Percentiles rank a stretch among this genome's conserved stretches.
These are phyloP conservation scores for Lepidochrysops patricia DNA, from an alignment of 2,888 invertebrate species.

Conservation along the genomic window DNA sequence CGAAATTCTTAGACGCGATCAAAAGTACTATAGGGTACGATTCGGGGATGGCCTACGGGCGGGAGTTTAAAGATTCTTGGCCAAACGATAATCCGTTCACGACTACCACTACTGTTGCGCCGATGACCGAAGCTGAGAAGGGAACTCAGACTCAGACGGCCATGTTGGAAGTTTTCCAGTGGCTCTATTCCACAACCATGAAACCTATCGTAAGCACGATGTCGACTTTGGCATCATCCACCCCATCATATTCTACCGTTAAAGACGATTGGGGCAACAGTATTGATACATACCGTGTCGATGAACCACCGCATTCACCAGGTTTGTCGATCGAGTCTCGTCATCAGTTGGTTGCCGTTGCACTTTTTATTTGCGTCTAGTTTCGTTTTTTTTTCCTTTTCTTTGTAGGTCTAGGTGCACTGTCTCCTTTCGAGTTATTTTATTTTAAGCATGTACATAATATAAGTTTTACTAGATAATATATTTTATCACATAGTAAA, in stretches of 20 bases:
- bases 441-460: constrained; percentile 18
- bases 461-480: constrained; percentile 15
- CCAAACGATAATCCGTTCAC: constrained; percentile 70
- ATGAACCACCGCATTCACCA: constrained; percentile 70
- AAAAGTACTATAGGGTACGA: constrained; percentile 67
- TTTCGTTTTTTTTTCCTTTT: constrained; percentile 33
- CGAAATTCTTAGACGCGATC: constrained; percentile 67
- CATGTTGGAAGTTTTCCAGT: constrained; percentile 70
- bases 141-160: constrained; percentile 67
- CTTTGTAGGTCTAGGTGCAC: constrained; percentile 37
- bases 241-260: constrained; percentile 48
- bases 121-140: constrained; percentile 61
- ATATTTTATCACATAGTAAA: not conserved
- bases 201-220: constrained; percentile 61
- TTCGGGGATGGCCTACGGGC: constrained; percentile 52
- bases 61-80: constrained; percentile 59
- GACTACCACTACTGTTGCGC: constrained; percentile 57
- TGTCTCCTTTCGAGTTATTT: constrained; percentile 25
- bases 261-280: constrained; percentile 67
- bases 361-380: constrained; percentile 58
- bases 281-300: constrained; percentile 67
- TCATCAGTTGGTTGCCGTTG: constrained; percentile 51
- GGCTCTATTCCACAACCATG: constrained; percentile 64
- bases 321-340: constrained; percentile 71
- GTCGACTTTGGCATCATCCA: constrained; percentile 47